Base-by-base conservation (phyloP, 2,888 invertebrate genomes). In the Agrotis puta region DNA sequence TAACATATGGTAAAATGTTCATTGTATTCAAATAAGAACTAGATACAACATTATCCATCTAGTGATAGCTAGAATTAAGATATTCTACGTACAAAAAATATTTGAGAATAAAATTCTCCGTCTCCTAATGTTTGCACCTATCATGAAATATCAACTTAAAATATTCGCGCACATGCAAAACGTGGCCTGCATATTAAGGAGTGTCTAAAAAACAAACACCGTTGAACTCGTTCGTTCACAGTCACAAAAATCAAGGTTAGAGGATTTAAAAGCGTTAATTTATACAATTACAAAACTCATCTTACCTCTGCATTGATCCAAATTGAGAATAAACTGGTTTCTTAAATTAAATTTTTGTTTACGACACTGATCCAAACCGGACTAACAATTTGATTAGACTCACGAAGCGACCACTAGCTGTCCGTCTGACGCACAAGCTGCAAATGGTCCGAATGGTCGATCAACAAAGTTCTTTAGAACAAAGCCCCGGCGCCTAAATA, bases 291-390 rank as follows among this genome's bases (percentile, higher is more conserved):
- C 39, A 51, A 68, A 79, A 67, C 33, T 57, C 58, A 67, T 79
- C 74, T 68, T 74, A 79, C 79, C 79, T 83, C 20, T 67, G 53
- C 45, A 57, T 67, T 62, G 43, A 54, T 74, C 45, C 58, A n/a
- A 65, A 53, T 58, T 1, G 51, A 47, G 54, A 77, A 50, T 48
- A 66, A 78, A 79, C 79, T 59, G 84, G 84, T 74, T 68, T 56
- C 11, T 47, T 3, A 11, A 43, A 57, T 59, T 39, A 56, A 82
- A 59, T 22, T 5, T 27, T 64, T 65, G 67, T 79, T 79, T 67
- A 73, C 57, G n/a, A 64, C 54, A 67, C 64, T 53, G 16, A 59
- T 59, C 47, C 64, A 64, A 80, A 83, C 79, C 51, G 62, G 84
- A 65, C 48, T 45, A 68, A 74, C 64, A 48, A 65, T 39, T 39